Evolutionary conservation across 2,113 vertebrate genomes (phyloP), one percentile per base, ranked within the genome.

Genomic region (Corythoichthys haematopterus): DNA sequence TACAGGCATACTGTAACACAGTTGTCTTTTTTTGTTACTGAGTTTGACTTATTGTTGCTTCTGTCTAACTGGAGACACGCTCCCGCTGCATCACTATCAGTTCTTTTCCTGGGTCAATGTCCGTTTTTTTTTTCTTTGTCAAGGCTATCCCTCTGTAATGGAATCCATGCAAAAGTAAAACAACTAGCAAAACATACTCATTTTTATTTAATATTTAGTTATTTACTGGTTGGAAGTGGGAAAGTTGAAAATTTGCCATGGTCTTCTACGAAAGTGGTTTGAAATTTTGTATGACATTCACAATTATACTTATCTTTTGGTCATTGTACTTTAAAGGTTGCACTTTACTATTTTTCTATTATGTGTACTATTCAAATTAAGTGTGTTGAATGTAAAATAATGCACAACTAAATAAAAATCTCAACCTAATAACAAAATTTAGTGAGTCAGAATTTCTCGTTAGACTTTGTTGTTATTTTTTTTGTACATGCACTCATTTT

Each of bases 401-500:
- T 15, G 2, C 5, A 5, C 28, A 37, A 15, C 55, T 13, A 1
- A 15, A 38, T 13, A 7, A 15, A 38, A 57, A 36, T 57, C 20
- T 56, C 10, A 56, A 57, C 3, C 3, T 14, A 36, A 28, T 16
- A 28, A 28, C 9, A n/a, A 11, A 55, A 5, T 55, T 55, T 20
- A 55, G 8, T 9, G 48, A 50, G 16, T 36, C 6, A 9, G 4
- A 15, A 58, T 58, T 3, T 35, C 48, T 78, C 50, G 66, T 75
- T 52, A 65, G 55, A 35, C 10, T 58, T 20, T 43, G 11, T 60
- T 35, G 13, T n/a, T 51, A 59, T 64, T 76, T 52, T 70, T 43
- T 65, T 28, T 28, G 79, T 43, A 78, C 72, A 78, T 62, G 77
- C 80, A 47, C 45, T 8, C 64, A 66, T 73, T 81, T 88, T 64